Percentiles rank a stretch among this genome's conserved stretches.
phyloP scores from a whole-genome alignment of 1,140 invertebrate species.

The Marisa cornuarietis region DNA sequence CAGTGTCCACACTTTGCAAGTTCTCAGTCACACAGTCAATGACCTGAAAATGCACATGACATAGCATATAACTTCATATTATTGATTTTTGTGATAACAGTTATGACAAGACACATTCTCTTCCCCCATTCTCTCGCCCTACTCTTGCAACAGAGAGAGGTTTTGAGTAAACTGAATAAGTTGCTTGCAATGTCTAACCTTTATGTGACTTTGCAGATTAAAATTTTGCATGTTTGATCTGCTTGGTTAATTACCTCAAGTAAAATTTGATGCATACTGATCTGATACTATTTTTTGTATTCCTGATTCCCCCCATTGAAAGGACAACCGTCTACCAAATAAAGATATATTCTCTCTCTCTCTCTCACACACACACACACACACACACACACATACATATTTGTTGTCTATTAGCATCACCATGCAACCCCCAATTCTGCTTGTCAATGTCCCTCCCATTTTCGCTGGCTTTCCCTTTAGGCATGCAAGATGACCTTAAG shows the following conservation, averaged over 20 bases:
- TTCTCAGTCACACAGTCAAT: slow-evolving; percentile 49
- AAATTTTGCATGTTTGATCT: too few species aligned
- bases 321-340: neutral
- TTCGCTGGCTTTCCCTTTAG: neutral
- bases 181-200: too few species aligned
- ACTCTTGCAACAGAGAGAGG: too few species aligned
- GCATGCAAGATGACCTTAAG: neutral
- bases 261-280: too few species aligned
- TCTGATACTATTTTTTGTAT: too few species aligned
- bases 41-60: slow-evolving; percentile 43
- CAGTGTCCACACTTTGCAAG: slow-evolving; percentile 44
- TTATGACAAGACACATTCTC: too few species aligned
- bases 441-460: neutral
- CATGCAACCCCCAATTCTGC: neutral
- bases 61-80: neutral
- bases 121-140: too few species aligned
- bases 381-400: too few species aligned
- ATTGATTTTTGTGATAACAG: neutral
- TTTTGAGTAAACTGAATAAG: too few species aligned
- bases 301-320: too few species aligned
- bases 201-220: too few species aligned
- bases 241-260: too few species aligned
- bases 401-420: neutral
- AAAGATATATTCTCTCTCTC: neutral
- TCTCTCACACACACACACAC: neutral